Evolutionary conservation across 2,113 vertebrate genomes (phyloP).

Genomic region (Beaufortia kweichowensis): DNA sequence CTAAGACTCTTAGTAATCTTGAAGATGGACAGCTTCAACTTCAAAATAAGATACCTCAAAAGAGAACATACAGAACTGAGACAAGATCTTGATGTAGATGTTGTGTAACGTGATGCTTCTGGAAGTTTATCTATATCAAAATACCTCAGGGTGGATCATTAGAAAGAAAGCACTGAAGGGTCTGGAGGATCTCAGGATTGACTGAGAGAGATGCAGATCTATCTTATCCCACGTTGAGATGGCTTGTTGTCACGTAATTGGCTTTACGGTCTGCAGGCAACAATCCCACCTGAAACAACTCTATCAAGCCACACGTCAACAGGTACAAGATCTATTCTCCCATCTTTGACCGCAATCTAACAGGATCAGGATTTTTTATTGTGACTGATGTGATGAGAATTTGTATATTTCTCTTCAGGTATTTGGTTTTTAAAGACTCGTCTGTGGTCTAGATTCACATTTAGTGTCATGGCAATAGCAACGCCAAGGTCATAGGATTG

Average conservation of each 20-base stretch:
- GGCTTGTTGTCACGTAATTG: slow-evolving; percentile 70
- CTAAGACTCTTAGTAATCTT: too few relatives aligned
- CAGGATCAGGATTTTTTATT: slow-evolving; percentile 56
- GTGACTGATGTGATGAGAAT: slow-evolving; percentile 61
- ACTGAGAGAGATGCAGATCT: slow-evolving; percentile 64
- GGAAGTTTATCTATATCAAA: slow-evolving; percentile 49
- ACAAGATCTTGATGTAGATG: slow-evolving; percentile 45
- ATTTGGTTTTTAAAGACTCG: neutral
- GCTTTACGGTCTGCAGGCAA: slow-evolving; percentile 72
- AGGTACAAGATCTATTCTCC: slow-evolving; percentile 55
- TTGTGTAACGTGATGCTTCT: slow-evolving; percentile 15
- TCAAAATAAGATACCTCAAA: slow-evolving; percentile 66
- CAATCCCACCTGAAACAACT: slow-evolving; percentile 61
- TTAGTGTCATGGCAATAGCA: neutral
- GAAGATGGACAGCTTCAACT: slow-evolving; percentile 59
- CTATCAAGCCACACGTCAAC: slow-evolving; percentile 62
- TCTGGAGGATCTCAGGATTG: slow-evolving; percentile 61
- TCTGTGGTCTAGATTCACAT: neutral
- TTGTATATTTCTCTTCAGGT: slow-evolving; percentile 58
- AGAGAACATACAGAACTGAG: slow-evolving; percentile 64
- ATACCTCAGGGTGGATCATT: slow-evolving; percentile 16
- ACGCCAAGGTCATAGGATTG: too few relatives aligned
- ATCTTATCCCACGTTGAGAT: slow-evolving; percentile 48
- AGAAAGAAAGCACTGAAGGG: slow-evolving; percentile 46
- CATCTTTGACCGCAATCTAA: slow-evolving; percentile 60